phyloP scores from a whole-genome alignment of 2,113 vertebrate species.

The Otocyon megalotis region DNA sequence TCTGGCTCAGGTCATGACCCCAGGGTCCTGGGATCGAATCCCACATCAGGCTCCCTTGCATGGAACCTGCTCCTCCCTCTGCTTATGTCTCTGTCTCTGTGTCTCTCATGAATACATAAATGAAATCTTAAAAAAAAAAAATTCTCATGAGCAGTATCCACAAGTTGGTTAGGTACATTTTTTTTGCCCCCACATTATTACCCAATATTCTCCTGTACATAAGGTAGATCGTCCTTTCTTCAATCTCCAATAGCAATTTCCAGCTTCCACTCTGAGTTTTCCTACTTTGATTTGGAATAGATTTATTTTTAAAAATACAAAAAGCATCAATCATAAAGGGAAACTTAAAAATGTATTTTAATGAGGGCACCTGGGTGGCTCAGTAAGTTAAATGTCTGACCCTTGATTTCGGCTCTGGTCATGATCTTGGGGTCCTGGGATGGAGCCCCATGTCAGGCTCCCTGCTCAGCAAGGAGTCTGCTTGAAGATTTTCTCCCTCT shows the following conservation, averaged over 20 bases:
- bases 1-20: too few relatives aligned
- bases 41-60: too few relatives aligned
- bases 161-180: neutral
- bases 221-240: neutral
- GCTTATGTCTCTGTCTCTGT: too few relatives aligned
- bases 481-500: neutral
- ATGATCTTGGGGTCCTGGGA: neutral
- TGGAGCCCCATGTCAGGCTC: neutral
- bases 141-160: neutral
- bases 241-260: neutral
- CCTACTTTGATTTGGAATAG: neutral
- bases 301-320: neutral
- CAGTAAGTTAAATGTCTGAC: neutral
- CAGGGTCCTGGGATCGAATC: too few relatives aligned
- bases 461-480: neutral
- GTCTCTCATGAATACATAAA: too few relatives aligned
- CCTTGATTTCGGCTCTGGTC: neutral
- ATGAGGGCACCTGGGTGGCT: neutral
- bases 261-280: neutral
- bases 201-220: neutral
- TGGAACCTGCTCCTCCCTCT: too few relatives aligned
- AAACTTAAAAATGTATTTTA: neutral
- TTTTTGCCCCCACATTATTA: neutral
- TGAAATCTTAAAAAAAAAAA: too few relatives aligned
- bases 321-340: neutral